Evolutionary conservation across 2,113 vertebrate species (phyloP).

Genomic region (Clarias gariepinus): DNA sequence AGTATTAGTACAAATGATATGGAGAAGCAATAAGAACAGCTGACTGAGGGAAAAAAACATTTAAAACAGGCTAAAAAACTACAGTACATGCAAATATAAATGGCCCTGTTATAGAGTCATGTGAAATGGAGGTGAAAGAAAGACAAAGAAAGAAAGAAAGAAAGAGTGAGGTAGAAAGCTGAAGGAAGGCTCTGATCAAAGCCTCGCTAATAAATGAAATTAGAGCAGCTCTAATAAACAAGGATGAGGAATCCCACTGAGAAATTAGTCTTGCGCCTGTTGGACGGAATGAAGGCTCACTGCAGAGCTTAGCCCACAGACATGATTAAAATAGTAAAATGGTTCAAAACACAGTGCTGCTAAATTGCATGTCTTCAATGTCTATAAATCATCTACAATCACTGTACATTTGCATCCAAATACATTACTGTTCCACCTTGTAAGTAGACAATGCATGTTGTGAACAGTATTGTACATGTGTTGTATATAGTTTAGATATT

Average conservation of each 20-base stretch:
- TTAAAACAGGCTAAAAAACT: not conserved
- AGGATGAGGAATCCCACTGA: conserved; percentile 51
- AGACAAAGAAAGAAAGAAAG: too few species aligned
- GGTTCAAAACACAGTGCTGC: conserved; percentile 20
- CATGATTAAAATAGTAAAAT: conserved; percentile 42
- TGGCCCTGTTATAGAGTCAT: not conserved
- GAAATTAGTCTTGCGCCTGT: conserved; percentile 51
- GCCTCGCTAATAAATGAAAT: conserved; percentile 51
- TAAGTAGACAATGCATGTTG: not conserved
- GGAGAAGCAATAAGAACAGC: not conserved
- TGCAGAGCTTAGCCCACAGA: conserved; percentile 41
- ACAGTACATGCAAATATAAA: not conserved
- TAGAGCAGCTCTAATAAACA: conserved; percentile 54
- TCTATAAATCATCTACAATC: not conserved
- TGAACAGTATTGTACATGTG: not conserved
- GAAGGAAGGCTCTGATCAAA: conserved; percentile 27
- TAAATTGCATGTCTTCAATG: not conserved
- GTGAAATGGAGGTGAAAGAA: not conserved
- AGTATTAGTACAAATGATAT: not conserved
- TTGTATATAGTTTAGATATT: not conserved
- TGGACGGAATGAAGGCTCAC: conserved; percentile 32
- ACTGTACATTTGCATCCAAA: not conserved
- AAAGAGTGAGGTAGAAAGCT: not conserved
- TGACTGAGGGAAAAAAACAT: not conserved
- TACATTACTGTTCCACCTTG: not conserved